A percentile compares a stretch with the other conserved stretches of the same genome.
phyloP scores from a whole-genome alignment of 2,888 invertebrate species.

The Dinocampus coccinellae region DNA sequence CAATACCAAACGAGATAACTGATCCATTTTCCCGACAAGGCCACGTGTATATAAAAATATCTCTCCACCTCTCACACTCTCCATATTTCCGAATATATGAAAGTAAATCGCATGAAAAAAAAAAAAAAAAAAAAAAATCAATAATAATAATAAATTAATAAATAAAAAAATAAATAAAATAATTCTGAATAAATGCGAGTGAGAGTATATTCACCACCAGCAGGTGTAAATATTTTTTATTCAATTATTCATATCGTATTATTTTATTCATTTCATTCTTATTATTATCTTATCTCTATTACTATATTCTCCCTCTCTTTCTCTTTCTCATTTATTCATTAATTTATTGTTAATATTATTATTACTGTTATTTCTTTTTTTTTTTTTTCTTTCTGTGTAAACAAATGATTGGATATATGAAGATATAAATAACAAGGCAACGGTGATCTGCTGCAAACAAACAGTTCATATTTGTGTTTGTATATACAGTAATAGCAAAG shows the following conservation, averaged over 20 bases:
- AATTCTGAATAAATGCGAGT: neutral
- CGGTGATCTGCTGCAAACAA: neutral
- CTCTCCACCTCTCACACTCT: too few species aligned
- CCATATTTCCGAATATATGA: neutral
- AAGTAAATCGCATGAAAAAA: neutral
- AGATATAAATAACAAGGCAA: neutral
- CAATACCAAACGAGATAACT: constrained; percentile 43
- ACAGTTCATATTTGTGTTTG: neutral
- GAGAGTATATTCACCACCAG: neutral
- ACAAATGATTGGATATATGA: neutral
- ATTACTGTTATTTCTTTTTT: neutral
- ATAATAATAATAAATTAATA: too few species aligned
- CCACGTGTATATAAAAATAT: too few species aligned
- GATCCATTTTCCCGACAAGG: constrained; percentile 40
- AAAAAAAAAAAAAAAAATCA: too few species aligned
- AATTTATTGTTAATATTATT: too few species aligned
- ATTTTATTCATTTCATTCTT: neutral
- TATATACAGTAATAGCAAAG: constrained; percentile 29
- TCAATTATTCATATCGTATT: neutral
- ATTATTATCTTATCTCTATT: too few species aligned
- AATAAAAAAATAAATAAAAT: too few species aligned
- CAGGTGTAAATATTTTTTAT: neutral
- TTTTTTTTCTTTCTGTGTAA: neutral
- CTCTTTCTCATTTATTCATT: too few species aligned
- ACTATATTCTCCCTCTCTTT: too few species aligned